phyloP scores from a whole-genome alignment of 2,797 vertebrate species.

The Pangasius sanitwongsei region DNA sequence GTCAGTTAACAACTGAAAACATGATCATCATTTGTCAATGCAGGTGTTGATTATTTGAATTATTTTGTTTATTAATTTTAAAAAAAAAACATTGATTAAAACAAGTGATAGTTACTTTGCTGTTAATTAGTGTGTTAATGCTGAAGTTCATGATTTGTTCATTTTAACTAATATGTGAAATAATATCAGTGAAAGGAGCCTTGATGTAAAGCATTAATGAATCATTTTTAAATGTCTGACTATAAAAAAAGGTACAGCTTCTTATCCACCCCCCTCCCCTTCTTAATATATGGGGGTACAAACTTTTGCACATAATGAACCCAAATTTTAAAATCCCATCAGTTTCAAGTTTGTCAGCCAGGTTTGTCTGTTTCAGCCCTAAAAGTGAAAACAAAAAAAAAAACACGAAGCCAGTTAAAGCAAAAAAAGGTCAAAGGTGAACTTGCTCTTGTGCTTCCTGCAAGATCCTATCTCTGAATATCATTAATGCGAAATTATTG shows the following conservation, averaged over 20 bases:
- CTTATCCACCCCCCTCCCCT: background rate
- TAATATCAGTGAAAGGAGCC: too few relatives aligned
- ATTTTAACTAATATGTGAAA: too few relatives aligned
- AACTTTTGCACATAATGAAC: background rate
- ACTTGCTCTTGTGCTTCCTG: constrained; percentile 24
- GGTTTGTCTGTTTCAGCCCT: background rate
- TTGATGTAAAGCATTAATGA: too few relatives aligned
- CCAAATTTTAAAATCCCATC: background rate
- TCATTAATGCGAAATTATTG: background rate
- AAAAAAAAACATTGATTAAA: too few relatives aligned
- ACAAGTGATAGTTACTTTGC: too few relatives aligned
- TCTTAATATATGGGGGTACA: background rate
- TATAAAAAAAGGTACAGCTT: background rate
- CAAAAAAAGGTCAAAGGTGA: constrained; percentile 47
- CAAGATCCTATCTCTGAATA: constrained; percentile 21
- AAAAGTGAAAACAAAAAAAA: background rate
- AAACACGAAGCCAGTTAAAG: constrained; percentile 2
- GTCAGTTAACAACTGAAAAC: too few relatives aligned
- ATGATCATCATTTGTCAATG: too few relatives aligned
- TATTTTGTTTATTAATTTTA: too few relatives aligned
- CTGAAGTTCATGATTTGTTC: too few relatives aligned
- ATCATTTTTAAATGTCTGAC: too few relatives aligned
- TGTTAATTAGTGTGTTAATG: too few relatives aligned
- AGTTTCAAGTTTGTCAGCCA: background rate
- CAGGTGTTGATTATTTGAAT: too few relatives aligned